Conservation (phyloP, 2,113 vertebrate genomes). For the Leptocoma aspasia region DNA sequence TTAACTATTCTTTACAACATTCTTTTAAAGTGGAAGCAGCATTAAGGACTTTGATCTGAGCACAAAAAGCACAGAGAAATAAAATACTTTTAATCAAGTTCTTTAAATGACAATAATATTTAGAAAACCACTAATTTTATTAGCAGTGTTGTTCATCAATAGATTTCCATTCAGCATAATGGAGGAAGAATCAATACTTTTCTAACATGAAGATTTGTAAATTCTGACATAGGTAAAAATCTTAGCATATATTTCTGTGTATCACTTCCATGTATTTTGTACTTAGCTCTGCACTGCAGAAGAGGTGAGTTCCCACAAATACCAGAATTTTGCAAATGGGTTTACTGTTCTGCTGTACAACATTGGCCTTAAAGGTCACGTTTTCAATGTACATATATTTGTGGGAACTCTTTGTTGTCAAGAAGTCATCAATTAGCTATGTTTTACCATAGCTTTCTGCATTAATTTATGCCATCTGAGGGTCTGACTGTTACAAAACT, state of each 20-base stretch:
- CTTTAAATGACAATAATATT: background rate
- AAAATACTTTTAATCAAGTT: background rate
- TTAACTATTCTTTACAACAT: background rate
- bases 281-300: background rate
- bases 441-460: background rate
- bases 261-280: background rate
- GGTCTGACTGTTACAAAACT: background rate
- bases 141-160: background rate
- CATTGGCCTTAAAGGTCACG: background rate
- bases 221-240: background rate
- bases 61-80: background rate
- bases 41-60: background rate
- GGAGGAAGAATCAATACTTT: background rate
- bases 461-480: background rate
- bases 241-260: background rate
- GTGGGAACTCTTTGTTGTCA: background rate
- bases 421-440: background rate
- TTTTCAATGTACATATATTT: background rate
- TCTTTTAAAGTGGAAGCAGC: background rate
- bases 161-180: background rate
- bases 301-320: fast-evolving
- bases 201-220: background rate
- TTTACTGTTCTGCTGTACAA: background rate
- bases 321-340: background rate
- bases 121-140: background rate